Evolutionary conservation across 2,113 vertebrate species (phyloP).

Genomic region (Phalacrocorax brasilianus): DNA sequence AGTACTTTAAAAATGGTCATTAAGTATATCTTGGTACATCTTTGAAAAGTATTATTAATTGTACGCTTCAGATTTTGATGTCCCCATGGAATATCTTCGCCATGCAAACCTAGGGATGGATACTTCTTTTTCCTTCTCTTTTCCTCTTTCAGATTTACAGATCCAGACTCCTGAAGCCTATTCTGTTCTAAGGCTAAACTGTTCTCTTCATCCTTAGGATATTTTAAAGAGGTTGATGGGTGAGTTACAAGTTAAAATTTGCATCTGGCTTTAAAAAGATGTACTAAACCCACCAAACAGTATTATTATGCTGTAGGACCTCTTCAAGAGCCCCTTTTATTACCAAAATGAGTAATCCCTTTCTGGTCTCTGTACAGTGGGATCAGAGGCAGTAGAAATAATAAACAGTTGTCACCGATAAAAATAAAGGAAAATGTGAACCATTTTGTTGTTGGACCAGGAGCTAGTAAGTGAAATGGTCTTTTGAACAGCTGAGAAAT

Average conservation of each 20-base stretch:
- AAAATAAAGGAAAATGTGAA: background rate
- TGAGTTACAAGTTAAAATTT: background rate
- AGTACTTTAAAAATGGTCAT: background rate
- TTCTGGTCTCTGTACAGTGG: background rate
- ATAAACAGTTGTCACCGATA: background rate
- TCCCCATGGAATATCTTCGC: background rate
- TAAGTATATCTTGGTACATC: background rate
- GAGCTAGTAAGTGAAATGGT: background rate
- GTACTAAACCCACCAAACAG: background rate
- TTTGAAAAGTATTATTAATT: background rate
- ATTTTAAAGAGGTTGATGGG: background rate
- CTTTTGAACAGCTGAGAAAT: background rate
- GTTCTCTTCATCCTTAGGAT: background rate
- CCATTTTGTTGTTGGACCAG: background rate
- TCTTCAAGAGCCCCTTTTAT: background rate
- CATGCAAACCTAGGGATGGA: background rate
- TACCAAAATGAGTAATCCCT: background rate
- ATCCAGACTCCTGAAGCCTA: background rate
- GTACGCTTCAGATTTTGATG: background rate
- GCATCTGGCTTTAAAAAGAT: background rate
- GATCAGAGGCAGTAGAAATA: background rate
- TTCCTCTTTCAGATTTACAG: background rate
- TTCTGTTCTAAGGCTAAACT: background rate
- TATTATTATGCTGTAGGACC: background rate
- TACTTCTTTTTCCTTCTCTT: background rate